Evolutionary conservation across 2,113 vertebrate genomes (phyloP).

Genomic region (Papio anubis): DNA sequence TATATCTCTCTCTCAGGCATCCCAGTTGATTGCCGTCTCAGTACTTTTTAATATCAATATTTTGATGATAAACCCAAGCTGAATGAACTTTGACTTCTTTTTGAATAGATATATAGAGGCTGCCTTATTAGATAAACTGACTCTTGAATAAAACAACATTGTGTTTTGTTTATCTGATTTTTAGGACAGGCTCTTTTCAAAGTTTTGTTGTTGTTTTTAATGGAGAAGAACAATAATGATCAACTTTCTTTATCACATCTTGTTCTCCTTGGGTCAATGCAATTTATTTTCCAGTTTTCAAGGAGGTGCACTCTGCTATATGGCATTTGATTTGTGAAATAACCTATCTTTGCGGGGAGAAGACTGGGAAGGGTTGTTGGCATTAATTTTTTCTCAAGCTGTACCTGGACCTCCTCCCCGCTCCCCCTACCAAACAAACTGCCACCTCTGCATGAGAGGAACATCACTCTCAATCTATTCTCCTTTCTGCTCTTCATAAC

Average conservation of each 20-base stretch:
- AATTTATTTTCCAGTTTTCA: conserved; percentile 46
- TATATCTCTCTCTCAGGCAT: background rate
- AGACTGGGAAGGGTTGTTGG: background rate
- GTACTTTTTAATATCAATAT: background rate
- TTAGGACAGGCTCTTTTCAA: background rate
- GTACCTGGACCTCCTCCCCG: background rate
- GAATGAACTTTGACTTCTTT: background rate
- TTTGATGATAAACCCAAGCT: background rate
- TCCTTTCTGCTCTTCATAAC: background rate
- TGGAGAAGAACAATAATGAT: background rate
- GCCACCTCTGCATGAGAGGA: background rate
- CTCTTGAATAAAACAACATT: background rate
- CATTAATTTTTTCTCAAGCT: background rate
- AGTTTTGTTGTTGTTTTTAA: background rate
- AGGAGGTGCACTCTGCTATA: background rate
- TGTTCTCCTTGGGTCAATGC: background rate
- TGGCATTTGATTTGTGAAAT: background rate
- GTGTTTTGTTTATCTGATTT: conserved; percentile 28
- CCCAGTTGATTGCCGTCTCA: background rate
- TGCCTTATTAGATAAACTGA: background rate
- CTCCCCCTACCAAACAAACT: background rate
- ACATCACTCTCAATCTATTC: background rate
- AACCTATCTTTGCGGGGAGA: background rate
- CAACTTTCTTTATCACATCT: background rate
- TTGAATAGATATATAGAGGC: background rate